Conservation (phyloP, 2,113 vertebrate genomes). For the Hyperopisus bebe region DNA sequence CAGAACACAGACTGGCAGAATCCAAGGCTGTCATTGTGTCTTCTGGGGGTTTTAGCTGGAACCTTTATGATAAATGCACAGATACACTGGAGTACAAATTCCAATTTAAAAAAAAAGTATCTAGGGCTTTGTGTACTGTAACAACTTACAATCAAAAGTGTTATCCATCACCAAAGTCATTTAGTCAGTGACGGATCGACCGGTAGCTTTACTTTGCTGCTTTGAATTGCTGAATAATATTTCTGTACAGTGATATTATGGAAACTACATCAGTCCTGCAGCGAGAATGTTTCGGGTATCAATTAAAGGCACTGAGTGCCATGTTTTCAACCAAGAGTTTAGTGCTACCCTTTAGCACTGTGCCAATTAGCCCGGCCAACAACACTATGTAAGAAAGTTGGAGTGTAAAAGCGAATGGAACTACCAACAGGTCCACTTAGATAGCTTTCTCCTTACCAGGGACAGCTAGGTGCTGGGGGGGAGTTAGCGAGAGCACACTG, state of each 20-base stretch:
- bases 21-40: background rate
- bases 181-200: background rate
- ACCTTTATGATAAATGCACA: background rate
- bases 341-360: background rate
- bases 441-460: background rate
- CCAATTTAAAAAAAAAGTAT: background rate
- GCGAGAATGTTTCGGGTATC: background rate
- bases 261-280: background rate
- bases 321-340: background rate
- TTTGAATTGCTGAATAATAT: background rate
- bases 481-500: background rate
- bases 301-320: background rate
- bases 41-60: background rate
- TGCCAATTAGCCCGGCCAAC: background rate
- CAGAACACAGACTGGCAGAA: conserved; percentile 30
- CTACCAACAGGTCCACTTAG: background rate
- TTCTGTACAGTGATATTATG: background rate
- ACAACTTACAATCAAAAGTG: background rate
- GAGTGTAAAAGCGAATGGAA: background rate
- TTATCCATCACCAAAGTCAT: background rate
- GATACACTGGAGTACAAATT: background rate
- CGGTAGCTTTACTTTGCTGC: background rate
- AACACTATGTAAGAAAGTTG: background rate
- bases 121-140: background rate
- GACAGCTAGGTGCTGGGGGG: background rate